Evolutionary conservation across 2,113 vertebrate genomes (phyloP), one percentile per base, ranked within the genome.

Genomic region (Pantherophis guttatus): DNA sequence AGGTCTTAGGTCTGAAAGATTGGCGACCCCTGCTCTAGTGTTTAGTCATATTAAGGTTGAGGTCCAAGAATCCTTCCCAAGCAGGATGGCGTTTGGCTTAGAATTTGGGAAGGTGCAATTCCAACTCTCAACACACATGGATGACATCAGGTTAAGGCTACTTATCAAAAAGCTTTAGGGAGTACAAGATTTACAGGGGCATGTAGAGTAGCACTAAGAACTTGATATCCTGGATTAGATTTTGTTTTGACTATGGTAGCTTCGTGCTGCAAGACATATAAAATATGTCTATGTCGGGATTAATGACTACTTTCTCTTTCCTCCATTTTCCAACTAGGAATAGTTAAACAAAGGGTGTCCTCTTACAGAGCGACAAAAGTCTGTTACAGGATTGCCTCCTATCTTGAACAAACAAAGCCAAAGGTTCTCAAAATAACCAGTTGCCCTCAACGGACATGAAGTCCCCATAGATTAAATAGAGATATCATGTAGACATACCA

Each of bases 301-400:
- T 53, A 93, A 95, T 75, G 94, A 96, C 87, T 0, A 0, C 2
- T 89, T 95, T 95, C 88, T 39, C 65, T 94, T 85, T 86, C 96
- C 94, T 93, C 95, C 94, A 94, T 94, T 95, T 94, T 94, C 86
- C 92, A 81, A 89, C 94, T 95, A 90, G 33, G 91, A 92, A 0
- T 0, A 50, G 93, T 92, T 48, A 91, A 95, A 97, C 96, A 97
- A 97, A 96, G 55, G 91, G 88, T 93, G 96, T 96, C 96, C 97
- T 97, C 96, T 96, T 93, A 0, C 1, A 94, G 87, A 96, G 93
- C 9, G 93, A 95, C 33, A 94, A 95, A 93, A 94, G 92, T 92
- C n/a, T 96, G 93, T 96, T 96, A 96, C 96, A 92, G 0, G 81
- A 96, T 93, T 94, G 92, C 96, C 96, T 95, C 95, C 90, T 94